These are phyloP conservation scores for Scleropages formosus DNA, from an alignment of 2,797 vertebrate genomes.

Conservation along the genomic window DNA sequence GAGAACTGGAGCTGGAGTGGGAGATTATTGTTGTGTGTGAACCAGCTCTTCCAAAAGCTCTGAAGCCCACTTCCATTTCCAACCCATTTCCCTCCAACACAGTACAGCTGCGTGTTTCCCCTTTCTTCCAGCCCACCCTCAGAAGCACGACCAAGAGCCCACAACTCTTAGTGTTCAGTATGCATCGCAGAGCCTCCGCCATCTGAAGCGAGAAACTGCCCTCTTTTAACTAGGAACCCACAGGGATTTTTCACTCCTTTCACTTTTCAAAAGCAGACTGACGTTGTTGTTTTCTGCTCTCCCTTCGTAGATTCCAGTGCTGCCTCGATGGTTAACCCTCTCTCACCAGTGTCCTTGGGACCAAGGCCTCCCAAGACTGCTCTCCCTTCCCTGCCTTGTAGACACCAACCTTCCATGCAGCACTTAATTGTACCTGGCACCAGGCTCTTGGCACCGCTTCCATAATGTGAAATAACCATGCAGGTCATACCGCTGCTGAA, in stretches of 20 bases:
- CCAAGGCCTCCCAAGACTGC: background rate
- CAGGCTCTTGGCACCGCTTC: constrained; percentile 26
- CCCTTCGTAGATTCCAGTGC: constrained; percentile 10
- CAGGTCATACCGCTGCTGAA: constrained; percentile 39
- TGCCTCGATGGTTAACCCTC: constrained; percentile 28
- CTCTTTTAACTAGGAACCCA: constrained; percentile 23
- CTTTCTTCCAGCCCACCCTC: too few species aligned
- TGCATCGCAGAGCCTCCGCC: background rate
- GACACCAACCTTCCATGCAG: background rate
- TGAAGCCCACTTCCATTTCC: too few species aligned
- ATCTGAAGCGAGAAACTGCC: constrained; percentile 13
- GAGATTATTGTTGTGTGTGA: too few species aligned
- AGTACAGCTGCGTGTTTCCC: too few species aligned
- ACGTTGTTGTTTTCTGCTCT: background rate
- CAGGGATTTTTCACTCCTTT: constrained; percentile 17
- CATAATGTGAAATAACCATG: constrained; percentile 32
- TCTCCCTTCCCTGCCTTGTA: background rate
- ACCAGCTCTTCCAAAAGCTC: too few species aligned
- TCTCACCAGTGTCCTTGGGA: background rate
- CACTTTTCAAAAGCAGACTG: constrained; percentile 25
- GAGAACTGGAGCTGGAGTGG: too few species aligned
- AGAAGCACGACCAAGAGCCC: too few species aligned
- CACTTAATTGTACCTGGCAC: constrained; percentile 4
- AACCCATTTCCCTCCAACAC: too few species aligned
- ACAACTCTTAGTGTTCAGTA: background rate